Evolutionary conservation across 2,888 invertebrate species (phyloP).

Genomic region (Thalpophila matura): DNA sequence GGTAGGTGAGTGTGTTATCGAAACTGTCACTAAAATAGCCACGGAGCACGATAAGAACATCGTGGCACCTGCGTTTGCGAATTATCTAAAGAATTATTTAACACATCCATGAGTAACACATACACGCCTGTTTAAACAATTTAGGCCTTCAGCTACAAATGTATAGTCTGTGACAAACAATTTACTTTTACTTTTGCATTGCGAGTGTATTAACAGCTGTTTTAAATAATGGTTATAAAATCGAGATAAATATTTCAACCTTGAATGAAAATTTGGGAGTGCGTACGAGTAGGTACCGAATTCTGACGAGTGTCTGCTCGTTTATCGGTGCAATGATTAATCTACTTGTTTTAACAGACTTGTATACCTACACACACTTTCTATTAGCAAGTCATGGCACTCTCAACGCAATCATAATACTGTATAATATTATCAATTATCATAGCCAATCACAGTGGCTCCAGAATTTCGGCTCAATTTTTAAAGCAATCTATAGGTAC

Average conservation of each 20-base stretch:
- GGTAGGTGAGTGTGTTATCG: slow-evolving; percentile 62
- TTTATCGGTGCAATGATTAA: slow-evolving; percentile 21
- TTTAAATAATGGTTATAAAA: slow-evolving; percentile 40
- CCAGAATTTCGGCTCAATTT: no score
- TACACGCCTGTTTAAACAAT: slow-evolving; percentile 45
- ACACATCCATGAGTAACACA: slow-evolving; percentile 36
- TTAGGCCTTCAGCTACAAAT: slow-evolving; percentile 51
- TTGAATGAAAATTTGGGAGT: slow-evolving; percentile 46
- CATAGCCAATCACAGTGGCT: no score
- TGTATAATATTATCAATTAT: no score
- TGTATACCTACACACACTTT: not conserved
- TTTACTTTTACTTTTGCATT: slow-evolving; percentile 37
- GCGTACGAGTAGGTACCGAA: slow-evolving; percentile 20
- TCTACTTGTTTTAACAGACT: not conserved
- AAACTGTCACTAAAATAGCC: slow-evolving; percentile 70
- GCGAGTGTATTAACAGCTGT: slow-evolving; percentile 53
- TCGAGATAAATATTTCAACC: slow-evolving; percentile 37
- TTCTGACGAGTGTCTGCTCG: slow-evolving; percentile 17
- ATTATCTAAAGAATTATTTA: slow-evolving; percentile 51
- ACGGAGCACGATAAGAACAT: slow-evolving; percentile 62
- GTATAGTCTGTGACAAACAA: slow-evolving; percentile 25
- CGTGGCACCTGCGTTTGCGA: slow-evolving; percentile 66
- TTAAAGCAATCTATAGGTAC: no score
- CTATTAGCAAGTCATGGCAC: no score
- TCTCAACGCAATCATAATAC: no score